Percentiles rank a stretch among this genome's conserved stretches.
These are phyloP conservation scores for Camponotus floridanus DNA, from an alignment of 1,140 invertebrate genomes.

Conservation along the genomic window DNA sequence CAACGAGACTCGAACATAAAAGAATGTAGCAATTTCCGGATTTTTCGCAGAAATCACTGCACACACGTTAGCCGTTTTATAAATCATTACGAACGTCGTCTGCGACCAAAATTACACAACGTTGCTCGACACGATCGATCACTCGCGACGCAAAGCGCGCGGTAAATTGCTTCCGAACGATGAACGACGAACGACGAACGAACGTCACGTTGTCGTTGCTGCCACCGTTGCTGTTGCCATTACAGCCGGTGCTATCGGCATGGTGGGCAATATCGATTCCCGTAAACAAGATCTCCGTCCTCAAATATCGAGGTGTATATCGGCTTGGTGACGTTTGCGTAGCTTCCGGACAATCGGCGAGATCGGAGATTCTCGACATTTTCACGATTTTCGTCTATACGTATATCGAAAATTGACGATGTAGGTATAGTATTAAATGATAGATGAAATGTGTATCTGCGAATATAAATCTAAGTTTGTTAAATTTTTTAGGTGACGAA, in stretches of 20 bases:
- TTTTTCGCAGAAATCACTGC: slow-evolving; percentile 21
- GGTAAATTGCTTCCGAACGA: slow-evolving; percentile 66
- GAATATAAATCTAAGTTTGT: background rate
- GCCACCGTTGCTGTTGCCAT: slow-evolving; percentile 33
- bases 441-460: background rate
- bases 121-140: slow-evolving; percentile 49
- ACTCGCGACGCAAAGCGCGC: slow-evolving; percentile 50
- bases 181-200: slow-evolving; percentile 48
- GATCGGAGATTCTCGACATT: slow-evolving; percentile 9
- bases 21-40: slow-evolving; percentile 31
- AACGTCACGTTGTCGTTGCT: slow-evolving; percentile 60
- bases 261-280: slow-evolving; percentile 75
- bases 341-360: slow-evolving; percentile 8
- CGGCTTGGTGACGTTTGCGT: slow-evolving; percentile 56
- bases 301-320: slow-evolving; percentile 77
- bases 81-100: slow-evolving; percentile 57
- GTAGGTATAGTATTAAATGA: background rate
- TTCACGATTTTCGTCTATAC: background rate
- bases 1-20: slow-evolving; percentile 1
- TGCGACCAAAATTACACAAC: slow-evolving; percentile 37
- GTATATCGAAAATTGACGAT: background rate
- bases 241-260: slow-evolving; percentile 42
- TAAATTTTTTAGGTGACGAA: background rate
- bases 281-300: slow-evolving; percentile 74
- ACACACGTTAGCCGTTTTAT: slow-evolving; percentile 41